Evolutionary conservation across 2,888 invertebrate species (phyloP).

Genomic region (Cataglyphis cursor): DNA sequence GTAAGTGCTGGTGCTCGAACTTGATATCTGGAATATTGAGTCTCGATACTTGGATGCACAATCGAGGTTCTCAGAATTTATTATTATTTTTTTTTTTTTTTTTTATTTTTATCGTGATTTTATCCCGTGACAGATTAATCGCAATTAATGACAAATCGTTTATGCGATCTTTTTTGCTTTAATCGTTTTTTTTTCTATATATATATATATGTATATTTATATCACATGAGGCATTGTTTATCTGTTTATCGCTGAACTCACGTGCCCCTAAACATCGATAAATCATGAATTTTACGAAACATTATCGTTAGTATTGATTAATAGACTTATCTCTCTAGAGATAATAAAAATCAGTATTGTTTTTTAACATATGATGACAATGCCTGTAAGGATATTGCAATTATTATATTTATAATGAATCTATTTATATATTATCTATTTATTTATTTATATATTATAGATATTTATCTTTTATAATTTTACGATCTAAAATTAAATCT

Average conservation of each 20-base stretch:
- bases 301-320: conserved; percentile 65
- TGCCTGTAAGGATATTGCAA: background rate
- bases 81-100: background rate
- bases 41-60: conserved; percentile 28
- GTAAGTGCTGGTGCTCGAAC: background rate
- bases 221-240: background rate
- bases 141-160: background rate
- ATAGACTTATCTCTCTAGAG: conserved; percentile 53
- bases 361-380: conserved; percentile 25
- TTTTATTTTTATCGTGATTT: background rate
- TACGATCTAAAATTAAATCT: background rate
- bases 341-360: conserved; percentile 54
- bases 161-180: background rate
- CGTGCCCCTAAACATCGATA: conserved; percentile 14
- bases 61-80: conserved; percentile 12
- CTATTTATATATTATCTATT: conserved; percentile 50
- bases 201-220: background rate
- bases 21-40: conserved; percentile 28
- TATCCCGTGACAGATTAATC: background rate
- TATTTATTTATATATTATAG: conserved; percentile 49
- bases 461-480: background rate
- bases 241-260: background rate
- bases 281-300: conserved; percentile 2
- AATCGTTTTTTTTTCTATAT: background rate
- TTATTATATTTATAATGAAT: conserved; percentile 15